These are phyloP conservation scores for Drosophila sp. DNA, from an alignment of 1,140 invertebrate genomes.

Conservation along the genomic window DNA sequence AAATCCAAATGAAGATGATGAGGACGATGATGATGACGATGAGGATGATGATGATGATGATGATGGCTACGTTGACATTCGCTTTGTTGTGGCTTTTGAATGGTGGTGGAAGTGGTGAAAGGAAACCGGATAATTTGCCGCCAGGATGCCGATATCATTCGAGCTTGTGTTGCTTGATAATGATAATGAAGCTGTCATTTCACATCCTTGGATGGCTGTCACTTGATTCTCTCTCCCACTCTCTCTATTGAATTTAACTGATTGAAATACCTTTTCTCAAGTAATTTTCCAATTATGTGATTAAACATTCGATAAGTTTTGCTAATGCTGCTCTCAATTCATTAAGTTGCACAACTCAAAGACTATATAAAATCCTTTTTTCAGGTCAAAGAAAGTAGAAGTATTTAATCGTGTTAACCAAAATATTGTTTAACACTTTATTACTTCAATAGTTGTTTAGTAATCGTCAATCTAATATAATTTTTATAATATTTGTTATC, in stretches of 20 bases:
- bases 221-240: neutral
- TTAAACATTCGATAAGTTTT: neutral
- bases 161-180: conserved; percentile 14
- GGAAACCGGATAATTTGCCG: conserved; percentile 50
- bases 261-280: neutral
- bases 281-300: conserved; percentile 43
- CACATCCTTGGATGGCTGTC: conserved; percentile 2
- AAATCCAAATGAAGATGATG: neutral
- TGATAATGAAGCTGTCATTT: conserved; percentile 5
- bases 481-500: too few species aligned
- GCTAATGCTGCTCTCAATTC: neutral
- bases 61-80: conserved; percentile 13
- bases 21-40: neutral
- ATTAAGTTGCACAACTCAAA: neutral
- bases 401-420: too few species aligned
- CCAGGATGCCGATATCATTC: neutral
- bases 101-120: neutral
- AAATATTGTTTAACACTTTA: too few species aligned
- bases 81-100: conserved; percentile 32
- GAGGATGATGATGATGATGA: neutral
- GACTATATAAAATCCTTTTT: too few species aligned
- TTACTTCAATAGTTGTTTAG: too few species aligned
- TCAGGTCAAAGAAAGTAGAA: too few species aligned
- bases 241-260: neutral
- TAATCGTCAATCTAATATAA: too few species aligned